Base-by-base conservation (phyloP, 2,113 vertebrate species). In the Sciurus niger region DNA sequence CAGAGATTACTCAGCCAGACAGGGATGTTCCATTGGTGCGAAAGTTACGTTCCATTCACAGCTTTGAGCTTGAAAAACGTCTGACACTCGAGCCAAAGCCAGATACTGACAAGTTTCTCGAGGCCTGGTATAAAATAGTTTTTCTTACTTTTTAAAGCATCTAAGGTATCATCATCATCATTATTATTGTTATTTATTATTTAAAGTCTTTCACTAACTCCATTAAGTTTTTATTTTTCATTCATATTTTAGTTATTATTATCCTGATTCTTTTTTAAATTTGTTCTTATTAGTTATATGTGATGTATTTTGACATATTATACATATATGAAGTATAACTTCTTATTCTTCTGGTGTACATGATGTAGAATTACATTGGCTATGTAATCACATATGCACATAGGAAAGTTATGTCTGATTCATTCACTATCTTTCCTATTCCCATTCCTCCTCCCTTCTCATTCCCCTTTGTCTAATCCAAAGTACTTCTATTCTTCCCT, bases 11-110 rank as follows among this genome's bases (percentile, higher is more conserved):
- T 51, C 99, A 99, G 74, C 98, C 98, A n/a, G 99, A 99, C 82
- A 98, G 99, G 80, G 99, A 99, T 34, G 98, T 99, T 30, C 99
- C 99, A 0, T 98, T 99, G 91, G 98, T 99, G 97, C 99, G 99
- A 30, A 99, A 99, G 97, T 98, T 99, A 46, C 99, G 99, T 80
- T 99, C 99, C 84, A 99, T 99, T 92, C 99, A 99, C 98, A 99
- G 99, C 98, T 99, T 99, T 96, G 99, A 99, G 94, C 98, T 99
- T 97, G 99, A 99, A 98, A 99, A 99, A 96, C 99, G 99, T 83
- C 98, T 99, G 68, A 99, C 98, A 0, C 95, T 99, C 93, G 99
- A 99, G 97, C 98, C 99, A 83, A 99, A 99, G 96, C 99, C 99
- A 40, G 99, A 99, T 96, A 97, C 99, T 0, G 99, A 99, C 74